Evolutionary conservation across 2,113 vertebrate genomes (phyloP).

Genomic region (Ceuthmochares aereus): DNA sequence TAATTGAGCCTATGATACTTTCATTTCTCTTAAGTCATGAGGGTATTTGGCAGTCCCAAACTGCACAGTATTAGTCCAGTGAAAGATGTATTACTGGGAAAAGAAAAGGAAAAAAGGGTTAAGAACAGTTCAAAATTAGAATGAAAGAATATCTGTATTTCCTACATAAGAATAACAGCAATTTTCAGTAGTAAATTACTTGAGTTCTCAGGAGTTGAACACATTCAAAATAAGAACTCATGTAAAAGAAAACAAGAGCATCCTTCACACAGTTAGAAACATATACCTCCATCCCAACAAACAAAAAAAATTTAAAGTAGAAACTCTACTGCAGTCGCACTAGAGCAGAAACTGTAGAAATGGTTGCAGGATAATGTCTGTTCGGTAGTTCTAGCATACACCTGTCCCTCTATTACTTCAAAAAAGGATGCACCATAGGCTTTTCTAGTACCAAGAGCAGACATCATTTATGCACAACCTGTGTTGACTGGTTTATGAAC

Average conservation of each 20-base stretch:
- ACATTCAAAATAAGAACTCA: neutral
- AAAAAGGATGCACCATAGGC: neutral
- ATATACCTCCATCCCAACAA: neutral
- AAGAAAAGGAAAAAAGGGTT: neutral
- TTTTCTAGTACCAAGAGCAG: neutral
- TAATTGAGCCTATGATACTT: neutral
- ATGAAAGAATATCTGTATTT: neutral
- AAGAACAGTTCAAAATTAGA: neutral
- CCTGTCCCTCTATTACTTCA: neutral
- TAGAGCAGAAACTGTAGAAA: neutral
- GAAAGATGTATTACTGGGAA: neutral
- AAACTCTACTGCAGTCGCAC: neutral
- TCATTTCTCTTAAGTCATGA: neutral
- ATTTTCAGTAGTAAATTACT: neutral
- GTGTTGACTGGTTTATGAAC: neutral
- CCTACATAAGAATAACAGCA: neutral
- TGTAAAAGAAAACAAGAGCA: neutral
- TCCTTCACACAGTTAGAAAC: neutral
- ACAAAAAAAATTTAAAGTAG: neutral
- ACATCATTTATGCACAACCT: neutral
- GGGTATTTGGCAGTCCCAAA: neutral
- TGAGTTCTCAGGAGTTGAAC: neutral
- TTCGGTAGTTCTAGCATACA: neutral
- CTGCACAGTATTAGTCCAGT: neutral
- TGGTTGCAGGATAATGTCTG: neutral